Conservation (phyloP, 30 jellyfish, hydroid and myxozoan genomes). For the Nemopilema nomurai region DNA sequence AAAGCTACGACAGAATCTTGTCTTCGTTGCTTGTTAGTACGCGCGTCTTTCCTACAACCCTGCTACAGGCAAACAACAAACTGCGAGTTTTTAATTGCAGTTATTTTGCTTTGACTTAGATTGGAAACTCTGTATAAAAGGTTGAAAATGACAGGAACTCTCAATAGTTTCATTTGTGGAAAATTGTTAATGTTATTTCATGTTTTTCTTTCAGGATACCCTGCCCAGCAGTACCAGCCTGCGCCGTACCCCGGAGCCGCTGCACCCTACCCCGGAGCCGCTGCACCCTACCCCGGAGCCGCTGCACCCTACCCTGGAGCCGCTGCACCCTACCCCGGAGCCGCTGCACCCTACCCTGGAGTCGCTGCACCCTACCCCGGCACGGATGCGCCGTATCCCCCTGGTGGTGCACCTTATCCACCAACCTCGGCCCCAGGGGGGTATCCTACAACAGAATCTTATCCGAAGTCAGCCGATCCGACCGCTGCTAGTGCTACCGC, state of each 20-base stretch:
- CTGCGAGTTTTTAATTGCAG: no score
- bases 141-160: no score
- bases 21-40: no score
- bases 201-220: background rate
- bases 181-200: no score
- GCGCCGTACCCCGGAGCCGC: slow-evolving; percentile 11
- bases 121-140: no score
- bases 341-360: slow-evolving; percentile 44
- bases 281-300: slow-evolving; percentile 13
- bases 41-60: no score
- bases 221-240: background rate
- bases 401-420: background rate
- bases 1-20: no score
- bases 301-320: slow-evolving; percentile 39
- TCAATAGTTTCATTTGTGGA: no score
- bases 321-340: slow-evolving; percentile 41
- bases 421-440: slow-evolving; percentile 1
- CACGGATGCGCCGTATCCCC: slow-evolving; percentile 17
- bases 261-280: slow-evolving; percentile 1
- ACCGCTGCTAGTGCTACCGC: background rate
- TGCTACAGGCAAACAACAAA: no score
- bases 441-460: background rate
- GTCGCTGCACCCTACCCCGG: slow-evolving; percentile 44
- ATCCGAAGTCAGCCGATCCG: background rate
- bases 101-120: no score